phyloP scores from a whole-genome alignment of 2,888 invertebrate genomes.

The Neuroscelio doddi region DNA sequence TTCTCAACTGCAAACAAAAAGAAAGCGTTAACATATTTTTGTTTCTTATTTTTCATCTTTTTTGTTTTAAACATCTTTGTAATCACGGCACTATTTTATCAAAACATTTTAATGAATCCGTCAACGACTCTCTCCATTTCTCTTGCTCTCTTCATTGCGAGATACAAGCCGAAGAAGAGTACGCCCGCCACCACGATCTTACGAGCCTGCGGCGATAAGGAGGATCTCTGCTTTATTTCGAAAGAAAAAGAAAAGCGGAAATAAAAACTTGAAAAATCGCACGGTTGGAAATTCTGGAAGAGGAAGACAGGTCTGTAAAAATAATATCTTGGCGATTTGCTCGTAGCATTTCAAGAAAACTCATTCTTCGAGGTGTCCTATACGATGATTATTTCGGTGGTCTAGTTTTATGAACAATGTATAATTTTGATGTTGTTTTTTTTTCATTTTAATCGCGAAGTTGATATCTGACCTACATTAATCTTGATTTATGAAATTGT shows the following conservation, averaged over 20 bases:
- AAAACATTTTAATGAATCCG: constrained; percentile 48
- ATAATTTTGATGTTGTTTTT: too few relatives aligned
- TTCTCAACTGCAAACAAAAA: constrained; percentile 5
- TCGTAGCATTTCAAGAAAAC: constrained; percentile 34
- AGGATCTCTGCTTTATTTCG: constrained; percentile 29
- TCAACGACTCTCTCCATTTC: constrained; percentile 35
- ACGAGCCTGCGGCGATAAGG: constrained; percentile 46
- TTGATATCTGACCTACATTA: too few relatives aligned
- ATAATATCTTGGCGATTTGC: constrained; percentile 24
- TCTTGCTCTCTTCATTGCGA: constrained; percentile 2
- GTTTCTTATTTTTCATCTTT: constrained; percentile 17
- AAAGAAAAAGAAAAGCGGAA: constrained; percentile 41
- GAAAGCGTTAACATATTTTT: constrained; percentile 32
- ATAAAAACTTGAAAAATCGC: constrained; percentile 43
- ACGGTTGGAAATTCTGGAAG: constrained; percentile 32
- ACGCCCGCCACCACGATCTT: constrained; percentile 35
- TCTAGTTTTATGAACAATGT: constrained; percentile 43
- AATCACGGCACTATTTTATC: constrained; percentile 49
- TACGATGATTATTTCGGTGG: constrained; percentile 42
- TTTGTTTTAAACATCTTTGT: constrained; percentile 38
- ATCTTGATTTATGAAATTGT: too few relatives aligned
- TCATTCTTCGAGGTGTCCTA: constrained; percentile 34
- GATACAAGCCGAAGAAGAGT: constrained; percentile 6
- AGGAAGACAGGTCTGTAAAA: constrained; percentile 26
- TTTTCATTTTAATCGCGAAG: too few relatives aligned